These are phyloP conservation scores for Chironex yamaguchii DNA, from an alignment of 30 jellyfish, hydroid and myxozoan species.

Conservation along the genomic window DNA sequence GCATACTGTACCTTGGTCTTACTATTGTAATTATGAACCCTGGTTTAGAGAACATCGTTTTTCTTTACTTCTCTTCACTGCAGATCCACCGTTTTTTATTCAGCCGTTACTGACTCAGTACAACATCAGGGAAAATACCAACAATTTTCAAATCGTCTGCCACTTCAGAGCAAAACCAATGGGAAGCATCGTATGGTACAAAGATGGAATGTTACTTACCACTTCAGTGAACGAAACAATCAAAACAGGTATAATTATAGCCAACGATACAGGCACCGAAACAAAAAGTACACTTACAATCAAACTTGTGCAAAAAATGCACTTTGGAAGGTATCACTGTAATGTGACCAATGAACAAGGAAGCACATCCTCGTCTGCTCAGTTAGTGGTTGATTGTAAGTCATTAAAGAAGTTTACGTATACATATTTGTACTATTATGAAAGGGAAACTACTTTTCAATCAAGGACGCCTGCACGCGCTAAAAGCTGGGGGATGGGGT, in stretches of 20 bases:
- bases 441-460: too few species aligned
- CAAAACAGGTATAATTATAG: neutral
- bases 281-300: constrained; percentile 17
- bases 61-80: too few species aligned
- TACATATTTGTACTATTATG: too few species aligned
- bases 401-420: too few species aligned
- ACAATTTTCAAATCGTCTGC: neutral
- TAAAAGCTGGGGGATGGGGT: too few species aligned
- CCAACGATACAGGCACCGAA: neutral
- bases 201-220: neutral
- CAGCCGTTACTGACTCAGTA: neutral
- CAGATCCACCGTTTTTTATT: neutral
- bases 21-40: too few species aligned
- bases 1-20: too few species aligned
- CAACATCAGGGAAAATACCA: neutral
- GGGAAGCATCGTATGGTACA: neutral
- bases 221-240: neutral
- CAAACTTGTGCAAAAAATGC: neutral
- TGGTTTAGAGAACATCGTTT: too few species aligned
- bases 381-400: constrained; percentile 55
- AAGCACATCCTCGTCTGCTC: neutral
- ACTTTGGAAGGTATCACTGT: constrained; percentile 54
- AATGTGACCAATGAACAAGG: constrained; percentile 61
- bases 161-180: neutral
- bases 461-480: too few species aligned